Evolutionary conservation across 2,797 vertebrate genomes (phyloP), one percentile per base, ranked within the genome.

Genomic region (Heliangelus exortis): DNA sequence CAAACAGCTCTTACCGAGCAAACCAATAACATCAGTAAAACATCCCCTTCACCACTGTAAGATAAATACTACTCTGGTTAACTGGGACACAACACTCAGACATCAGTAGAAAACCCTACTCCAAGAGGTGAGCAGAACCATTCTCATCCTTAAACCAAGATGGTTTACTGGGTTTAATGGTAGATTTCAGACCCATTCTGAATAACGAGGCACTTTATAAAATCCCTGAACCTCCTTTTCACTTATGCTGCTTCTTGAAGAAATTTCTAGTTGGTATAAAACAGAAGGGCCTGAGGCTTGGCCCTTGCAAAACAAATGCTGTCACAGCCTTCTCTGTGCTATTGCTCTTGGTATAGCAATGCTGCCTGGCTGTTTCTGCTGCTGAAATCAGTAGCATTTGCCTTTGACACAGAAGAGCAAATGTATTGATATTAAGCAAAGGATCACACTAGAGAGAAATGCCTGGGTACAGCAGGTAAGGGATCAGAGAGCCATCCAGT

Each of bases 401-500:
- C 45, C 63, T 90, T 51, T 12, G 1, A 45, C 21, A 9, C 29
- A 4, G 9, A 63, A 63, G 63, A 90, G 53, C 39, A 72, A 87
- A 86, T 31, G 18, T 11, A 72, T 15, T 53, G 6, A 33, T 15
- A 31, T 34, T 34, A 87, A 84, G 77, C 28, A 76, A 71, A 63
- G 54, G 20, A 77, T 78, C 55, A 58, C 28, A 9, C 39, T 53
- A 26, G 31, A 31, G 36, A 80, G 84, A 77, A 68, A 54, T 12
- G 92, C 28, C 62, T 58, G n/a, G 13, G 22, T 66, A 51, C 50
- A 67, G 57, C 39, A 90, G 89, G 61, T 57, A 72, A 96, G 90
- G 94, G 94, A 85, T 85, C 94, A 89, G 89, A 95, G 94, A 95
- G 95, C 94, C 94, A 96, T 95, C 94, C 90, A 95, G 94, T 94